These are phyloP conservation scores for Onychomys leucogaster DNA, from an alignment of 2,797 vertebrate genomes.

Conservation along the genomic window DNA sequence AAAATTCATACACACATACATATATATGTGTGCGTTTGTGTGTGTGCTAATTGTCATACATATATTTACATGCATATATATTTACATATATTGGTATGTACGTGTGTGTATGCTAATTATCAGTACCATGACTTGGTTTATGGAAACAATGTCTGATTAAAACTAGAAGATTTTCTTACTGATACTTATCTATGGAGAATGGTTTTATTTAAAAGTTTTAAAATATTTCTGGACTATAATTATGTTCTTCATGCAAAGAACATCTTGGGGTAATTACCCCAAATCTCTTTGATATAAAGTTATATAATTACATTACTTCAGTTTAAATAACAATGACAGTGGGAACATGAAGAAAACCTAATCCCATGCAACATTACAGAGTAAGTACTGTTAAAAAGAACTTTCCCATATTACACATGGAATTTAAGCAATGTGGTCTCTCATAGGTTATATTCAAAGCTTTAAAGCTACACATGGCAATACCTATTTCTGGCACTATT, in stretches of 20 bases:
- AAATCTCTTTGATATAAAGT: not conserved
- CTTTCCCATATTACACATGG: not conserved
- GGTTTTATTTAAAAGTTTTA: not conserved
- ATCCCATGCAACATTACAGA: not conserved
- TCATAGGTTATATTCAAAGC: not conserved
- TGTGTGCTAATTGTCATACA: not conserved
- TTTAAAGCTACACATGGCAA: not conserved
- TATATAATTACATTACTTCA: not conserved
- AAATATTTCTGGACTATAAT: not conserved
- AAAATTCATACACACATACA: not conserved
- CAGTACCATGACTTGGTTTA: not conserved
- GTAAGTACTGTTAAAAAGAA: not conserved
- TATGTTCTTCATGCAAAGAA: not conserved
- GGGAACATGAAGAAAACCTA: not conserved
- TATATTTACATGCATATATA: not conserved
- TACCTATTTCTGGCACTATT: not conserved
- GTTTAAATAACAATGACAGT: not conserved
- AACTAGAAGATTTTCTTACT: not conserved
- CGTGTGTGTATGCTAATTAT: not conserved
- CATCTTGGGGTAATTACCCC: not conserved
- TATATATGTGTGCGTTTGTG: no score
- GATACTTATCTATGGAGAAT: not conserved
- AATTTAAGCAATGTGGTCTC: not conserved
- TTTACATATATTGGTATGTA: not conserved
- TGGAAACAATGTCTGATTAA: not conserved